Conservation (phyloP, 2,797 vertebrate species). For the Lithobates sylvaticus region DNA sequence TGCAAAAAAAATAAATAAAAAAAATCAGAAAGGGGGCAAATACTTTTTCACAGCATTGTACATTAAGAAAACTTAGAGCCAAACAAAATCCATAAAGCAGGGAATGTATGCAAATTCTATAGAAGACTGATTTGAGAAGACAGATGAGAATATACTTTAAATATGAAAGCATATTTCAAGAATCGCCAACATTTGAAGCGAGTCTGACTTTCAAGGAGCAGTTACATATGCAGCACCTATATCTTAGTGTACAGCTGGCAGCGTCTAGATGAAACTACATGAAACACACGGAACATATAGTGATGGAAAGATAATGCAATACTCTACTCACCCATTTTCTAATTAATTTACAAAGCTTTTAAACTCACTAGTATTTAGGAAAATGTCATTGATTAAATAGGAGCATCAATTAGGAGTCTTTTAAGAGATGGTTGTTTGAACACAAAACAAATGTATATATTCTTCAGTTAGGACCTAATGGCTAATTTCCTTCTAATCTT, state of each 20-base stretch:
- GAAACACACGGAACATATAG: slow-evolving; percentile 46
- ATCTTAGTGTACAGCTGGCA: slow-evolving; percentile 35
- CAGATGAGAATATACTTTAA: too few species aligned
- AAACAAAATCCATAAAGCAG: too few species aligned
- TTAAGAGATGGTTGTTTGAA: slow-evolving; percentile 52
- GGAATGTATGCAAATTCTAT: too few species aligned
- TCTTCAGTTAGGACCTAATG: slow-evolving; percentile 37
- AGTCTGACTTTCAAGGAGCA: slow-evolving; percentile 1
- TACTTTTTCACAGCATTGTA: too few species aligned
- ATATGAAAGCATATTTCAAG: background rate
- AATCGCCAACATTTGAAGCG: background rate
- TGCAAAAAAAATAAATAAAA: too few species aligned
- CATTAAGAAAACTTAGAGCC: too few species aligned
- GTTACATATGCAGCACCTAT: slow-evolving; percentile 45
- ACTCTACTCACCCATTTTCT: slow-evolving; percentile 53
- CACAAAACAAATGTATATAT: slow-evolving; percentile 54
- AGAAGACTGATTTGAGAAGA: too few species aligned
- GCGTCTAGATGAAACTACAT: slow-evolving; percentile 30
- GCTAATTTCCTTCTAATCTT: slow-evolving; percentile 32
- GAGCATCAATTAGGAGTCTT: slow-evolving; percentile 51
- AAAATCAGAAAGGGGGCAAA: too few species aligned
- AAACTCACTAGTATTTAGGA: slow-evolving; percentile 60
- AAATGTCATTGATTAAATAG: slow-evolving; percentile 60
- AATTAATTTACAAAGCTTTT: slow-evolving; percentile 63
- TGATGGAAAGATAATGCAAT: slow-evolving; percentile 62